Percentiles rank a stretch among this genome's conserved stretches.
These are phyloP conservation scores for Siderastrea siderea DNA, from an alignment of 92 coral and sea anemone genomes.

Conservation along the genomic window DNA sequence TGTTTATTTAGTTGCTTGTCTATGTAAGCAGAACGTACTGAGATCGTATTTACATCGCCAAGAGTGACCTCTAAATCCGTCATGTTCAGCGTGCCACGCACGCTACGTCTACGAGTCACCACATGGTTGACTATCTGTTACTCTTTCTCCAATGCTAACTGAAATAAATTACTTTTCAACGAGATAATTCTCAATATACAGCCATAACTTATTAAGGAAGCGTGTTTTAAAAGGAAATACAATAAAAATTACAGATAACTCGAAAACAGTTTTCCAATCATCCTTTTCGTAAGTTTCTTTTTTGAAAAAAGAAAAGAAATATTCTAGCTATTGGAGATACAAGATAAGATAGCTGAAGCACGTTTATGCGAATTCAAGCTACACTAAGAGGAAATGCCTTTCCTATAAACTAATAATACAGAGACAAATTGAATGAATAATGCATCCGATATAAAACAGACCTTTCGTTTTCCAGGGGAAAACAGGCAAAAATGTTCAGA, in stretches of 20 bases:
- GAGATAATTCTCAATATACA: not conserved
- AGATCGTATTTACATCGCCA: no score
- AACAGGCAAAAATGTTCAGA: not conserved
- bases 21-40: not conserved
- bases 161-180: not conserved
- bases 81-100: not conserved
- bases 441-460: not conserved
- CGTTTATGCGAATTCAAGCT: not conserved
- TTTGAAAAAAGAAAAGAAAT: not conserved
- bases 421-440: slow-evolving; percentile 25
- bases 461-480: no score
- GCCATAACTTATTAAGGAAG: not conserved
- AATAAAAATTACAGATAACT: not conserved
- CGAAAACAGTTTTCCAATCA: not conserved
- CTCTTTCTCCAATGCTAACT: not conserved
- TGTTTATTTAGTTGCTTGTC: not conserved
- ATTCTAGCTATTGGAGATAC: not conserved
- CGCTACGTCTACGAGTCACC: not conserved
- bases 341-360: not conserved
- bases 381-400: not conserved
- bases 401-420: not conserved
- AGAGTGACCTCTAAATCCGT: no score
- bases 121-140: not conserved
- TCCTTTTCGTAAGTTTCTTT: not conserved
- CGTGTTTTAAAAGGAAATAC: not conserved